phyloP scores from a whole-genome alignment of 2,113 vertebrate genomes.

The Neomonachus schauinslandi region DNA sequence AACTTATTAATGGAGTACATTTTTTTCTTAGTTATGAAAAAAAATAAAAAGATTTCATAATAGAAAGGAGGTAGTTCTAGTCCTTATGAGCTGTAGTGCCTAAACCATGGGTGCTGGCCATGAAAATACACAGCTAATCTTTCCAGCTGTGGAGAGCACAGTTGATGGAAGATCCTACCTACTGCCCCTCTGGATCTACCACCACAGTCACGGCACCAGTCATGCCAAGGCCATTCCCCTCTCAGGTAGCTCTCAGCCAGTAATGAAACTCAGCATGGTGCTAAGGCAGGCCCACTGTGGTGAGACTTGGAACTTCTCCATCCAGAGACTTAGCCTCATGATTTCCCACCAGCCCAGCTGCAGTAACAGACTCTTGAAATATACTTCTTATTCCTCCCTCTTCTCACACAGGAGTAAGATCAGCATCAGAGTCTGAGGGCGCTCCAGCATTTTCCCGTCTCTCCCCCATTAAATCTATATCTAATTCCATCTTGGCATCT shows the following conservation, averaged over 20 bases:
- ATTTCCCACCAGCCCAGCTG: neutral
- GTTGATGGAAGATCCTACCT: neutral
- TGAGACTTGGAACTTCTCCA: accelerated
- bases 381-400: neutral
- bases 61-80: neutral
- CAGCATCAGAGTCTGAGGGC: neutral
- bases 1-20: neutral
- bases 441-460: neutral
- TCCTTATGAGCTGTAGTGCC: neutral
- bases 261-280: neutral
- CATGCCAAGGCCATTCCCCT: accelerated
- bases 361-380: neutral
- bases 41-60: neutral
- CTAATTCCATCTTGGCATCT: neutral
- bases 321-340: neutral
- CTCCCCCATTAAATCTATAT: neutral
- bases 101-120: neutral
- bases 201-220: neutral
- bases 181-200: too few species aligned
- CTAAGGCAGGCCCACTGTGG: too few species aligned
- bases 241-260: accelerated
- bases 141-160: neutral
- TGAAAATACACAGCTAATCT: neutral
- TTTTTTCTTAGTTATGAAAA: neutral
- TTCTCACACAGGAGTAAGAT: neutral